A percentile compares a stretch with the other conserved stretches of the same genome.
phyloP scores from a whole-genome alignment of 2,888 invertebrate species.

The Morpho helenor region DNA sequence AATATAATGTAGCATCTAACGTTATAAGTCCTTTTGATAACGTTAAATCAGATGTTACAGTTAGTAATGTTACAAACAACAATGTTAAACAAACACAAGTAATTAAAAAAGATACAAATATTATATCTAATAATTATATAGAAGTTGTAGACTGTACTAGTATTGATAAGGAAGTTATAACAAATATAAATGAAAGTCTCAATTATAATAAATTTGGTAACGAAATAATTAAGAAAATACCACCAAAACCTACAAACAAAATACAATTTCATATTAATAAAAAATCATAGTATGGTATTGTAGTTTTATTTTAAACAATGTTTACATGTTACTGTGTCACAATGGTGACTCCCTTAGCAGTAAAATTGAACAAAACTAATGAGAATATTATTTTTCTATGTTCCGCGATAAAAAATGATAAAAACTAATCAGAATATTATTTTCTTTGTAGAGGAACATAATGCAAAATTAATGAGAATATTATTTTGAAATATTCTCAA shows the following conservation, averaged over 20 bases:
- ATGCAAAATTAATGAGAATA: too few relatives aligned
- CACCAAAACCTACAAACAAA: conserved; percentile 53
- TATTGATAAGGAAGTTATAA: conserved; percentile 42
- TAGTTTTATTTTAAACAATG: conserved; percentile 13
- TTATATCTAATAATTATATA: conserved; percentile 18
- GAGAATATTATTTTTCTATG: too few relatives aligned
- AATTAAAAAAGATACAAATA: too few relatives aligned
- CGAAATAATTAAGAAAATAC: conserved; percentile 48
- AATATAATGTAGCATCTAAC: neutral
- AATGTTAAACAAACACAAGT: neutral
- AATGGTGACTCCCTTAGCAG: too few relatives aligned
- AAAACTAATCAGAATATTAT: too few relatives aligned
- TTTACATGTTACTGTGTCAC: too few relatives aligned
- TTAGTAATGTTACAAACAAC: neutral
- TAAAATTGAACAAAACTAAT: too few relatives aligned
- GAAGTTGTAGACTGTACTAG: conserved; percentile 59
- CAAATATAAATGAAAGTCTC: conserved; percentile 57
- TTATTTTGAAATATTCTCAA: too few relatives aligned
- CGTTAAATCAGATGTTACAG: neutral
- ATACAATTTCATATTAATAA: conserved; percentile 60
- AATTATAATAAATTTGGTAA: conserved; percentile 61
- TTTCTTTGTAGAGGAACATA: too few relatives aligned
- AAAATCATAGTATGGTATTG: conserved; percentile 30
- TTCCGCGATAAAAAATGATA: too few relatives aligned
- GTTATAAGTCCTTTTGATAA: too few relatives aligned